A percentile compares a stretch with the other conserved stretches of the same genome.
phyloP scores from a whole-genome alignment of 2,113 vertebrate species.

The Gambusia affinis region DNA sequence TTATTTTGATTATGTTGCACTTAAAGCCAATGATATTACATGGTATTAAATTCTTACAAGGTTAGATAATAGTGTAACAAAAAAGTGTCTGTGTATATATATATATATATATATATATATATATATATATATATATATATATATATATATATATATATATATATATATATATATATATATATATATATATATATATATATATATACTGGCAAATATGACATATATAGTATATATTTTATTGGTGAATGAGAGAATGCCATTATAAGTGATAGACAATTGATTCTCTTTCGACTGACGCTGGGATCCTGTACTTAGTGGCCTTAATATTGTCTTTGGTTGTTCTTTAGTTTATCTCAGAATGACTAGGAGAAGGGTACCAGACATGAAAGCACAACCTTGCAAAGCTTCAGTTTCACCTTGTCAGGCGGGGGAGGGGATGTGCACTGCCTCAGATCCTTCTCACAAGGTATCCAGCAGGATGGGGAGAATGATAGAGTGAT shows the following conservation, averaged over 20 bases:
- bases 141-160: no score
- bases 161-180: no score
- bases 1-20: background rate
- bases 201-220: no score
- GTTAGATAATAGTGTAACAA: background rate
- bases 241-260: slow-evolving; percentile 7
- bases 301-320: slow-evolving; percentile 62
- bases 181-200: no score
- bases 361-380: slow-evolving; percentile 68
- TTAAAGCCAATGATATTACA: background rate
- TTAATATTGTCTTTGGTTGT: slow-evolving; percentile 74
- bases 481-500: slow-evolving; percentile 52
- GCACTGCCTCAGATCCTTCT: slow-evolving; percentile 60
- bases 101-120: no score
- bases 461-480: slow-evolving; percentile 68
- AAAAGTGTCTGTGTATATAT: no score
- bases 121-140: no score
- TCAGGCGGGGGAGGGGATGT: slow-evolving; percentile 62
- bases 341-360: slow-evolving; percentile 42
- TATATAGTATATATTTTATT: no score
- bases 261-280: slow-evolving; percentile 65
- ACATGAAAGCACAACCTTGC: slow-evolving; percentile 69
- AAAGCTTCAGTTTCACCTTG: slow-evolving; percentile 86
- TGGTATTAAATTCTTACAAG: background rate
- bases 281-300: slow-evolving; percentile 68